Evolutionary conservation across 2,888 invertebrate species (phyloP).

Genomic region (Marronus borbonicus): DNA sequence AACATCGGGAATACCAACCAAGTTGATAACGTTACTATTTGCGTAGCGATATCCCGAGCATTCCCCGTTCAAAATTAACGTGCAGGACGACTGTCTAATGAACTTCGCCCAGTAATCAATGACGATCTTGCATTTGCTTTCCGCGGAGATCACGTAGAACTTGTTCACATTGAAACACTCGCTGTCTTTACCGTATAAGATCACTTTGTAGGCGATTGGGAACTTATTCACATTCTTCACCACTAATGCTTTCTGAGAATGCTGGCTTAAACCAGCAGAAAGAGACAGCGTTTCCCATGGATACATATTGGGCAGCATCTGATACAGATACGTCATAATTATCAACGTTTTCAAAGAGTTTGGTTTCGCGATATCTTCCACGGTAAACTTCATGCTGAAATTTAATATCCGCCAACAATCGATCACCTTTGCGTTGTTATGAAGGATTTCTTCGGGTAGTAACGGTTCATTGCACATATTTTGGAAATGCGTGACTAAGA

Average conservation of each 20-base stretch:
- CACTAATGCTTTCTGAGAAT: background rate
- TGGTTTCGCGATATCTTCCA: slow-evolving; percentile 23
- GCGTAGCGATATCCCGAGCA: slow-evolving; percentile 42
- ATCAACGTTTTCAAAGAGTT: slow-evolving; percentile 30
- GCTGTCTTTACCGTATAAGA: slow-evolving; percentile 37
- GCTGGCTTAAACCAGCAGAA: slow-evolving; percentile 14
- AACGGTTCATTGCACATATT: background rate
- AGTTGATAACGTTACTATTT: slow-evolving; percentile 19
- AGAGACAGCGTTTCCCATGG: slow-evolving; percentile 36
- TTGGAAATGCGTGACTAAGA: slow-evolving; percentile 30
- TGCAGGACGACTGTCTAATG: slow-evolving; percentile 3
- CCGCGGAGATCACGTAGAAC: slow-evolving; percentile 17
- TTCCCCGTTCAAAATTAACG: slow-evolving; percentile 42
- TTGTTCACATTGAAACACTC: slow-evolving; percentile 20
- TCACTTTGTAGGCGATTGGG: slow-evolving; percentile 15
- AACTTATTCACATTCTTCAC: slow-evolving; percentile 41
- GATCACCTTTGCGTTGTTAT: slow-evolving; percentile 38
- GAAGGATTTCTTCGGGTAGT: slow-evolving; percentile 3
- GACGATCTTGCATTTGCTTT: background rate
- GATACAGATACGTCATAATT: slow-evolving; percentile 28
- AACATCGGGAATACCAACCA: slow-evolving; percentile 38
- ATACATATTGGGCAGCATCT: slow-evolving; percentile 40
- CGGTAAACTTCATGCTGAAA: slow-evolving; percentile 19
- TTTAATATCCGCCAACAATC: slow-evolving; percentile 39
- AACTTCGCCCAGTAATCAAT: slow-evolving; percentile 43